phyloP scores from a whole-genome alignment of 2,113 vertebrate genomes.

The Amazona guildingii region DNA sequence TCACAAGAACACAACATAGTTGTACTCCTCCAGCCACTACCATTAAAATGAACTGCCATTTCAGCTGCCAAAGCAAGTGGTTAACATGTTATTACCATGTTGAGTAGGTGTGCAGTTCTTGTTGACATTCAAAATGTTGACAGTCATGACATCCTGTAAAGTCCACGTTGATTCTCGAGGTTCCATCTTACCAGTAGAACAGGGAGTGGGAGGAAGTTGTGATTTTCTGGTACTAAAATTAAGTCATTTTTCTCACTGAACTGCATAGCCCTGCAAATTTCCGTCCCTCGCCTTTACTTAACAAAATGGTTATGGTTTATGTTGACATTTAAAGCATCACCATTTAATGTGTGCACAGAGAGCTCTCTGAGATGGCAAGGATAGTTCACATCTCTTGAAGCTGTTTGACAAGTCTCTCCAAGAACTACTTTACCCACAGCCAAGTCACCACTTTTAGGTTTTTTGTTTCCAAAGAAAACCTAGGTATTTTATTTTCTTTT shows the following conservation, averaged over 20 bases:
- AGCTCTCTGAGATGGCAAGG: not conserved
- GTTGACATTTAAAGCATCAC: not conserved
- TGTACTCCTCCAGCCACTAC: not conserved
- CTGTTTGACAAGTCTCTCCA: not conserved
- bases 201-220: not conserved
- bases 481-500: not conserved
- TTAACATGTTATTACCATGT: not conserved
- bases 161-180: not conserved
- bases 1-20: not conserved
- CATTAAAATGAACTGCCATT: not conserved
- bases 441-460: not conserved
- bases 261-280: not conserved
- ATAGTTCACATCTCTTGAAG: not conserved
- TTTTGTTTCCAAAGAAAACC: not conserved
- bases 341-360: not conserved
- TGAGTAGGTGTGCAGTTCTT: not conserved
- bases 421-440: not conserved
- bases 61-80: not conserved
- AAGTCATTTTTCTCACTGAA: not conserved
- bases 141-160: not conserved
- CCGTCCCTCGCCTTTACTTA: not conserved
- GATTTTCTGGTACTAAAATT: not conserved
- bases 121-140: not conserved
- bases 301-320: not conserved
- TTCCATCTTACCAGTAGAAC: not conserved